A percentile compares a stretch with the other conserved stretches of the same genome.
Conservation (phyloP, 2,797 vertebrate genomes). For the Mormyrus proboscirostris region DNA sequence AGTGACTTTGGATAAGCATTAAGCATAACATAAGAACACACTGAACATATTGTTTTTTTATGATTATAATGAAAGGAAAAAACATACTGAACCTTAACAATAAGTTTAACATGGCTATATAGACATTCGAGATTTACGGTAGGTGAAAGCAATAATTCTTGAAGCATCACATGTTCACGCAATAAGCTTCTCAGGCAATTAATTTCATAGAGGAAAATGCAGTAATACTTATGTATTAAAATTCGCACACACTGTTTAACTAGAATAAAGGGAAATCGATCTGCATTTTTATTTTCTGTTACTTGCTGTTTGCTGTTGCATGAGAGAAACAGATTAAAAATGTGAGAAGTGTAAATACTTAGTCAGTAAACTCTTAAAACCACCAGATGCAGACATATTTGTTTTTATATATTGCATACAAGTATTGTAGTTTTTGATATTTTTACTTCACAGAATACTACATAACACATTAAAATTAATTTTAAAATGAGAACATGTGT, state of each 20-base stretch:
- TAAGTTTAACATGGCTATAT: background rate
- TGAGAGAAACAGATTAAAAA: background rate
- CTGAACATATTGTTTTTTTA: background rate
- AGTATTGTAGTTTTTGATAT: background rate
- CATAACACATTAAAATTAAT: background rate
- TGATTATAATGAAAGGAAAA: background rate
- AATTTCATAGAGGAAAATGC: background rate
- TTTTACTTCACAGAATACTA: background rate
- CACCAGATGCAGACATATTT: background rate
- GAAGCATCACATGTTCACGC: background rate
- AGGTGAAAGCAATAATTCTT: background rate
- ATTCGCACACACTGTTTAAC: background rate
- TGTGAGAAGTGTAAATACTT: background rate
- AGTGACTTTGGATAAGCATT: background rate
- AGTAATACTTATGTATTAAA: background rate
- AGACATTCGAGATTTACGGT: too few species aligned
- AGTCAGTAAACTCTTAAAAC: background rate
- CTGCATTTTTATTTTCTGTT: background rate
- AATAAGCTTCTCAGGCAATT: background rate
- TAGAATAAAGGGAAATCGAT: background rate
- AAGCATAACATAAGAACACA: background rate
- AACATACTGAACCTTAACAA: background rate
- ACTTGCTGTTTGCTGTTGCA: background rate
- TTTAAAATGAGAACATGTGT: background rate
- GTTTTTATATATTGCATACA: background rate